Percentiles rank a stretch among this genome's conserved stretches.
Conservation (phyloP, 2,113 vertebrate species). For the Glaucidium brasilianum region DNA sequence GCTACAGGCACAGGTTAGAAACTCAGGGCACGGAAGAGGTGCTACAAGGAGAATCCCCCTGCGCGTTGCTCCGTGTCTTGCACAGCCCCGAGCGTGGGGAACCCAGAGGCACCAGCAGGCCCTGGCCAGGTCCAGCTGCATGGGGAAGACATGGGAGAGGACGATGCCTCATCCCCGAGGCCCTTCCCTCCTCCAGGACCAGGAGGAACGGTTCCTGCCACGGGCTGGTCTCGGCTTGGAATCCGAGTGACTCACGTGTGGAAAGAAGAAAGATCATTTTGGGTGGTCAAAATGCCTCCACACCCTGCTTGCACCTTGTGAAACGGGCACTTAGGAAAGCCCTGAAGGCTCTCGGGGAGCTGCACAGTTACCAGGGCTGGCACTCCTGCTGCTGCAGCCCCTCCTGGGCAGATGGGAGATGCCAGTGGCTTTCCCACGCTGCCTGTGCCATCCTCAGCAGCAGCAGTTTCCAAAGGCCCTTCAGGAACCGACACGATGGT, state of each 20-base stretch:
- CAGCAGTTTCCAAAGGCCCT: background rate
- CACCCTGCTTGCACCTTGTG: background rate
- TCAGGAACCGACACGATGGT: accelerated
- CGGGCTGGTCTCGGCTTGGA: background rate
- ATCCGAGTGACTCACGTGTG: background rate
- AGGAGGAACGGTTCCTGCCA: background rate
- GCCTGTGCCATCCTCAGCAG: background rate
- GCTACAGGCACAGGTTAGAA: accelerated
- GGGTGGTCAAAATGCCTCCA: background rate
- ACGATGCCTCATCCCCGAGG: background rate
- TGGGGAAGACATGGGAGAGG: background rate
- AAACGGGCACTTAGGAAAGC: background rate
- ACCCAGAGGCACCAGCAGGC: accelerated
- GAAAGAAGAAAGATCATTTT: background rate
- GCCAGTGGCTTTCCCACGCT: background rate
- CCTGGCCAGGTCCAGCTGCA: accelerated
- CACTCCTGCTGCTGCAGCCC: background rate
- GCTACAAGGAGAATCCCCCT: background rate
- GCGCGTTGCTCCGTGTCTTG: background rate
- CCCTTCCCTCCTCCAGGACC: background rate
- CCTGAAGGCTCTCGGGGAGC: background rate
- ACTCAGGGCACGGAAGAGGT: accelerated
- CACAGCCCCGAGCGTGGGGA: background rate
- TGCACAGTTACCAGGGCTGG: accelerated
- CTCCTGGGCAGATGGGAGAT: background rate